These are phyloP conservation scores for Sturnira hondurensis DNA, from an alignment of 2,113 vertebrate species.

Conservation along the genomic window DNA sequence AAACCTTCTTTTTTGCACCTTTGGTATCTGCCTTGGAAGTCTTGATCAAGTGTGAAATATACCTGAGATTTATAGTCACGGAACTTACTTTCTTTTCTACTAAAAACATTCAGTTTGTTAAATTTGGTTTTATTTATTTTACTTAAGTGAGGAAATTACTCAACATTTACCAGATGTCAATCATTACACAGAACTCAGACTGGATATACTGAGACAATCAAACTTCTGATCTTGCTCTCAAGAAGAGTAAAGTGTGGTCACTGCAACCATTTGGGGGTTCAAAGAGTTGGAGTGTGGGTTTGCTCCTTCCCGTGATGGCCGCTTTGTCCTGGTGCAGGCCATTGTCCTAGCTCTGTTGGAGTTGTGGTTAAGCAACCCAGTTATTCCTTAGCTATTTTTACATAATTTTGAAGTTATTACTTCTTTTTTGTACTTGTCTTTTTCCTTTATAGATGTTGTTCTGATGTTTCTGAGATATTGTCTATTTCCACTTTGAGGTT, in stretches of 20 bases:
- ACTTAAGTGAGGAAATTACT: background rate
- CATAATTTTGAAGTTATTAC: background rate
- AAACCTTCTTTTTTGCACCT: background rate
- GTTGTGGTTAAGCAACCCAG: background rate
- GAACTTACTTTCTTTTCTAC: background rate
- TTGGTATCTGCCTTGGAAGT: background rate
- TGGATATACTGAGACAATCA: background rate
- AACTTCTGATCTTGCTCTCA: background rate
- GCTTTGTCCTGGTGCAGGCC: background rate
- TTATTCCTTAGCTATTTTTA: background rate
- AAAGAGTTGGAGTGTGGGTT: background rate
- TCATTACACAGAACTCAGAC: background rate
- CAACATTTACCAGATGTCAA: background rate
- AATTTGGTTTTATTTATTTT: background rate
- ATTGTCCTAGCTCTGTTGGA: background rate
- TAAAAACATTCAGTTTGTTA: background rate
- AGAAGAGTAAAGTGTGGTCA: background rate
- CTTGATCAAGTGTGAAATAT: background rate
- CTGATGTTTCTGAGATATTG: background rate
- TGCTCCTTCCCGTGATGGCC: background rate
- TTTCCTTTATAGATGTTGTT: background rate
- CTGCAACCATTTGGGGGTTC: background rate
- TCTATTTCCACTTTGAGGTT: slow-evolving; percentile 10
- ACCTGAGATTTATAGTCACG: background rate
- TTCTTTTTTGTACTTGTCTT: background rate